Percentiles rank a stretch among this genome's conserved stretches.
These are phyloP conservation scores for Scaptomyza reducta DNA, from an alignment of 2,888 invertebrate species.

Conservation along the genomic window DNA sequence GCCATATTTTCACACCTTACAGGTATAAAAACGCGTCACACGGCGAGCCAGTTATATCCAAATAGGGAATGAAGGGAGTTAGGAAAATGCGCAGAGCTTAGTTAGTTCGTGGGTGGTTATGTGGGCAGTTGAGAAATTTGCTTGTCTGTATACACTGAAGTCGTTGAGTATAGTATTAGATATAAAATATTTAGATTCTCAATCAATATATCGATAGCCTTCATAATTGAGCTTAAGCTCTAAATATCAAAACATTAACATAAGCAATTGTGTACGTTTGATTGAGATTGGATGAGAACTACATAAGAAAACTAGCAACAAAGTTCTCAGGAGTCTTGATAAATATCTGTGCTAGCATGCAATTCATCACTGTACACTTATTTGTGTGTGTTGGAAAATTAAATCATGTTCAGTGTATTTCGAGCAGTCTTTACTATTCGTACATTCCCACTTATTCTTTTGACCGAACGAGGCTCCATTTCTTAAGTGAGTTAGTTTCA, in stretches of 20 bases:
- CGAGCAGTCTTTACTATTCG: not conserved
- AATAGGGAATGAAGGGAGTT: constrained; percentile 1
- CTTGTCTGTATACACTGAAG: not conserved
- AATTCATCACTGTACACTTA: too few relatives aligned
- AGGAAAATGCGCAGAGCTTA: not conserved
- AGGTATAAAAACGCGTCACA: constrained; percentile 29
- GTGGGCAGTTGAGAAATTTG: constrained; percentile 5
- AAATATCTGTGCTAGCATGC: too few relatives aligned
- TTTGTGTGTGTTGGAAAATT: too few relatives aligned
- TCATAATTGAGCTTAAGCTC: too few relatives aligned
- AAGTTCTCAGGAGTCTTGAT: too few relatives aligned
- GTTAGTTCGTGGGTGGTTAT: not conserved
- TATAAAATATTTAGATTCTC: too few relatives aligned
- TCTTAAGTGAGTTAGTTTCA: not conserved
- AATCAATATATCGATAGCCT: too few relatives aligned
- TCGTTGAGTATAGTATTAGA: too few relatives aligned
- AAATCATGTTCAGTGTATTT: not conserved
- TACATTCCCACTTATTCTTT: not conserved
- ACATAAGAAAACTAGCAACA: too few relatives aligned
- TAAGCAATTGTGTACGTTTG: too few relatives aligned
- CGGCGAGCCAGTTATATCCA: constrained; percentile 4
- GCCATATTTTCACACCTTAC: constrained; percentile 69
- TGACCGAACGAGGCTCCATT: not conserved
- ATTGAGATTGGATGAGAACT: too few relatives aligned
- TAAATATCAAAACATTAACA: too few relatives aligned